Percentiles rank a stretch among this genome's conserved stretches.
Conservation (phyloP, 1,140 invertebrate genomes). For the Zaprionus tsacasi region DNA sequence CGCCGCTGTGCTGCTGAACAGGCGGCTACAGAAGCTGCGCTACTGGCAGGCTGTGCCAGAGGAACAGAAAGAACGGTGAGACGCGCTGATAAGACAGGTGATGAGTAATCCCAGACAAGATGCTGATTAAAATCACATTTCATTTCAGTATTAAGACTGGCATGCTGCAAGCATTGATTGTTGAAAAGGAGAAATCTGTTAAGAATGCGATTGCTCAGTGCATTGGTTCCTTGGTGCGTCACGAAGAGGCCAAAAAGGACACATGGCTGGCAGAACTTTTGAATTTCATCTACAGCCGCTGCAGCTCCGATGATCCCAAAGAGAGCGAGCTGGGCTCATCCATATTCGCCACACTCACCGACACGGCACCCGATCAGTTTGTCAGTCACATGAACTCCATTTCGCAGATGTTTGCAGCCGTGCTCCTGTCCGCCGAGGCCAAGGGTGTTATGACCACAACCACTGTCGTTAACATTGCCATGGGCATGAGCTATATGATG, state of each 20-base stretch:
- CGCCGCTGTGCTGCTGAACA: slow-evolving; percentile 87
- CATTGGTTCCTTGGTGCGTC: slow-evolving; percentile 89
- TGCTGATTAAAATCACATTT: not conserved
- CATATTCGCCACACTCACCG: slow-evolving; percentile 71
- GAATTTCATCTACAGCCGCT: slow-evolving; percentile 86
- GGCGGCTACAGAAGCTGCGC: slow-evolving; percentile 86
- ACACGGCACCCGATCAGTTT: slow-evolving; percentile 80
- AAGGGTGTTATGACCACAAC: slow-evolving; percentile 63
- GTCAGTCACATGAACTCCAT: slow-evolving; percentile 73
- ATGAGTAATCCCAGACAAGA: not conserved
- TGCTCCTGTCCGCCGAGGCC: slow-evolving; percentile 58
- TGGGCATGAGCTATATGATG: slow-evolving; percentile 67
- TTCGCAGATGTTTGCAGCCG: slow-evolving; percentile 64
- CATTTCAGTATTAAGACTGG: slow-evolving; percentile 86
- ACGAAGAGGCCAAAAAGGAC: slow-evolving; percentile 87
- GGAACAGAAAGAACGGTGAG: slow-evolving; percentile 85
- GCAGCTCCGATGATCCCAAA: slow-evolving; percentile 61
- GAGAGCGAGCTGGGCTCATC: slow-evolving; percentile 79
- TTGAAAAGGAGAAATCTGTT: slow-evolving; percentile 87
- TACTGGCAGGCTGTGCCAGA: slow-evolving; percentile 87
- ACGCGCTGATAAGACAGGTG: not conserved
- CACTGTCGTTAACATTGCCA: slow-evolving; percentile 69
- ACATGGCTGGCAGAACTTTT: slow-evolving; percentile 89
- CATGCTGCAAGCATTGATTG: slow-evolving; percentile 86
- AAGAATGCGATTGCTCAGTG: slow-evolving; percentile 88